Evolutionary conservation across 2,888 invertebrate species (phyloP), one percentile per base, ranked within the genome.

Genomic region (Chymomyza fuscimana): DNA sequence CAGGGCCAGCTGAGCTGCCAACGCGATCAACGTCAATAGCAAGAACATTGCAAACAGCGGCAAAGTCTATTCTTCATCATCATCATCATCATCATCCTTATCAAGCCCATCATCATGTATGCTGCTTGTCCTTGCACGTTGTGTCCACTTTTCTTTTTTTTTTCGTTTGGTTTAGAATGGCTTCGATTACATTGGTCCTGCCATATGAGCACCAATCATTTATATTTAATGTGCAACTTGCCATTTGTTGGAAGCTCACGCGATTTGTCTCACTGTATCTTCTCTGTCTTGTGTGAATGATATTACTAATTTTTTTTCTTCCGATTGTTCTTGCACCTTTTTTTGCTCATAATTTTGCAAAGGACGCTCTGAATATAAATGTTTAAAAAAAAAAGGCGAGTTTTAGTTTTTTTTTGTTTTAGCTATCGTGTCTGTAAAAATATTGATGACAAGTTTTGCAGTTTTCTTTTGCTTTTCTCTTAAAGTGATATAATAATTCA

Each of bases 191-290:
- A 67, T 75, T 75, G 64, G 56, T 51, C 56, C 58, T 22, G 15
- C 15, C 51, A 51, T 51, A 51, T 51, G 16, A n/a, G 16, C 36
- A 71, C 73, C 79, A 79, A 78, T 73, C 79, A 73, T 79, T 79
- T 77, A 79, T 78, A 76, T 79, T 79, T 79, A 73, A 78, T 78
- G 72, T 56, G 40, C 54, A 68, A 36, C 67, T 46, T 46, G 40
- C 3, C 12, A 46, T 46, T 46, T 12, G 10, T 12, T 46, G 12
- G 40, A 10, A 12, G 12, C 12, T 46, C 40, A 46, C 40, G 12
- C 40, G 40, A 46, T 46, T 46, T 46, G 40, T 46, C 40, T 46
- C 40, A 12, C 40, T 12, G 12, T 46, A 46, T 46, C 40, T 15
- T 10, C 40, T 46, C 40, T 10, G 12, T 0, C 40, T 46, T 12